Conservation (phyloP, 2,113 vertebrate genomes). For the Acanthisitta chloris region DNA sequence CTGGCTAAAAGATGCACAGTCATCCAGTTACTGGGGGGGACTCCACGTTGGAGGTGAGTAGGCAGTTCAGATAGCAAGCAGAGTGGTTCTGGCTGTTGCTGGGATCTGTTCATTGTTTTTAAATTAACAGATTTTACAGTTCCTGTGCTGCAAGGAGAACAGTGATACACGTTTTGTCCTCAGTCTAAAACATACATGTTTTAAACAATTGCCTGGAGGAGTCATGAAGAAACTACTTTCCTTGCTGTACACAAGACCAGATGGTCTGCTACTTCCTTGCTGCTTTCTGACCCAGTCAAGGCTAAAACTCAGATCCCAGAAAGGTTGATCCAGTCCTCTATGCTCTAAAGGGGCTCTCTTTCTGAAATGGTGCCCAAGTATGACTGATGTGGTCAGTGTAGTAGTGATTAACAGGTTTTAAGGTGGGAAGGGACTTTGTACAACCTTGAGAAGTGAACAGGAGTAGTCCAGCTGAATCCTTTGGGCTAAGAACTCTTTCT, state of each 20-base stretch:
- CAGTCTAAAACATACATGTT: not conserved
- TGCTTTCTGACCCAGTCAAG: not conserved
- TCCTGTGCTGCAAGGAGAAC: not conserved
- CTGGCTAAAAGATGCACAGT: not conserved
- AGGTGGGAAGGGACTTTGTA: not conserved
- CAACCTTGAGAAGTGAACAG: not conserved
- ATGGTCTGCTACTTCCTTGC: not conserved
- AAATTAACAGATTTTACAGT: no score
- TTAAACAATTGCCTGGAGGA: not conserved
- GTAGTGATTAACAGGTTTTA: not conserved
- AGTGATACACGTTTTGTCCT: not conserved
- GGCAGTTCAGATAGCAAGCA: not conserved
- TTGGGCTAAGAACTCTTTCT: not conserved
- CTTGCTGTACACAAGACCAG: not conserved
- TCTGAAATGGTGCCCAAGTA: not conserved
- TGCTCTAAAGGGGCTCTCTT: not conserved
- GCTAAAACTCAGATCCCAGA: not conserved
- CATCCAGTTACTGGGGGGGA: not conserved
- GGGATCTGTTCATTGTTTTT: no score
- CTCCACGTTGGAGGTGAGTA: accelerated
- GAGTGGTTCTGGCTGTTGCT: not conserved
- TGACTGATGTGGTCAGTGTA: not conserved
- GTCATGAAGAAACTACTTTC: not conserved
- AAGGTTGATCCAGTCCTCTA: not conserved
- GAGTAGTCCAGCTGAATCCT: not conserved